Conservation (phyloP, 2,113 vertebrate genomes). For the Lonchura striata region DNA sequence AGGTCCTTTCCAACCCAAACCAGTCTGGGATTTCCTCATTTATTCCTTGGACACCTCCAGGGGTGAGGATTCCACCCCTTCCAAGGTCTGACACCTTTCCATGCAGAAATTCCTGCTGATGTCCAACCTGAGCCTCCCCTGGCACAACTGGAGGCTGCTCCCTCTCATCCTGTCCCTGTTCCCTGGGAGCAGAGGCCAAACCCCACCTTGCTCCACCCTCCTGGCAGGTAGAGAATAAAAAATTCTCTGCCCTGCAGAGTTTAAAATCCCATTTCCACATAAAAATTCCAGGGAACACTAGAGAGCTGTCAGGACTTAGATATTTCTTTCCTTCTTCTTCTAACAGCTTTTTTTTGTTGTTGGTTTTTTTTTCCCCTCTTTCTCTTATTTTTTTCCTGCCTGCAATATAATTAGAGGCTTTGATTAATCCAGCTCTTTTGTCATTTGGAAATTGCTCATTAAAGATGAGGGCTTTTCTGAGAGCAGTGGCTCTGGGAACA, state of each 20-base stretch:
- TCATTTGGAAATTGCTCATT: constrained; percentile 65
- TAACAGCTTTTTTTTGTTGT: neutral
- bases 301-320: neutral
- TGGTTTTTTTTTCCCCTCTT: no score
- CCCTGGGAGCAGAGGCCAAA: neutral
- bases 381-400: neutral
- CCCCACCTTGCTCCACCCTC: neutral
- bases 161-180: neutral
- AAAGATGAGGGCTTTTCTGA: constrained; percentile 54
- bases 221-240: neutral
- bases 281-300: constrained; percentile 2
- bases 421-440: constrained; percentile 66
- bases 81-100: neutral
- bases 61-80: neutral
- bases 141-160: neutral
- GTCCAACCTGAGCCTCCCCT: neutral
- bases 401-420: constrained; percentile 65
- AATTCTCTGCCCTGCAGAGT: neutral
- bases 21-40: neutral
- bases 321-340: neutral
- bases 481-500: constrained; percentile 49
- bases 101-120: neutral
- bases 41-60: neutral
- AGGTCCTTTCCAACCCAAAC: neutral
- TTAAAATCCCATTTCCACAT: neutral